These are phyloP conservation scores for Pachliopta kotzebuea DNA, from an alignment of 2,888 invertebrate species.

Conservation along the genomic window DNA sequence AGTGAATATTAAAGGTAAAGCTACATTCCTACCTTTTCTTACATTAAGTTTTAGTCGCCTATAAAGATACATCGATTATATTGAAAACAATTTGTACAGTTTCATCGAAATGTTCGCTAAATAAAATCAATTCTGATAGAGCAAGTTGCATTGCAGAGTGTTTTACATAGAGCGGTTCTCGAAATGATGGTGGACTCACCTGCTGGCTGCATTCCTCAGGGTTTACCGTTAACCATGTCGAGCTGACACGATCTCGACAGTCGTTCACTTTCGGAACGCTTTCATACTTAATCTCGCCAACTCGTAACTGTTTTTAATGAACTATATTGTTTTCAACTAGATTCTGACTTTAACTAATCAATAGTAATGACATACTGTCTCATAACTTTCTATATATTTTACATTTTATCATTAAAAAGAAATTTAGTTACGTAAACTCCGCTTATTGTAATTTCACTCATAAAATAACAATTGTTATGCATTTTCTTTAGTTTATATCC, in stretches of 20 bases:
- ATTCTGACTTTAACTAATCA: background rate
- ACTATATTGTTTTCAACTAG: conserved; percentile 8
- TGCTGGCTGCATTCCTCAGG: conserved; percentile 27
- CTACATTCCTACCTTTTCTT: no score
- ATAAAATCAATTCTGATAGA: background rate
- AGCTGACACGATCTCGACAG: conserved; percentile 18
- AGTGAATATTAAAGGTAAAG: no score
- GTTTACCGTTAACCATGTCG: conserved; percentile 25
- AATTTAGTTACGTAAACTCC: no score
- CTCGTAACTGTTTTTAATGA: conserved; percentile 16
- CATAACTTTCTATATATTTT: background rate
- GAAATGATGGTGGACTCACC: conserved; percentile 28
- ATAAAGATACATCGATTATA: no score
- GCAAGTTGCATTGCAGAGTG: conserved; percentile 6
- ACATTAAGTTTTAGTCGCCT: no score
- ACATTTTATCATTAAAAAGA: background rate
- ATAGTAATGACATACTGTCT: background rate
- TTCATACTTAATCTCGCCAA: conserved; percentile 19
- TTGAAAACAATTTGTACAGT: conserved; percentile 3
- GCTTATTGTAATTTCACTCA: background rate
- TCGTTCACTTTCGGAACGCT: conserved; percentile 22
- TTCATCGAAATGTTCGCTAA: conserved; percentile 11
- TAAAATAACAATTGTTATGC: background rate
- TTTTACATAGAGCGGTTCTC: conserved; percentile 26
- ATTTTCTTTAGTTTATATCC: background rate